These are phyloP conservation scores for Hydroisotoma schaefferi DNA, from an alignment of 2,888 invertebrate genomes.

Conservation along the genomic window DNA sequence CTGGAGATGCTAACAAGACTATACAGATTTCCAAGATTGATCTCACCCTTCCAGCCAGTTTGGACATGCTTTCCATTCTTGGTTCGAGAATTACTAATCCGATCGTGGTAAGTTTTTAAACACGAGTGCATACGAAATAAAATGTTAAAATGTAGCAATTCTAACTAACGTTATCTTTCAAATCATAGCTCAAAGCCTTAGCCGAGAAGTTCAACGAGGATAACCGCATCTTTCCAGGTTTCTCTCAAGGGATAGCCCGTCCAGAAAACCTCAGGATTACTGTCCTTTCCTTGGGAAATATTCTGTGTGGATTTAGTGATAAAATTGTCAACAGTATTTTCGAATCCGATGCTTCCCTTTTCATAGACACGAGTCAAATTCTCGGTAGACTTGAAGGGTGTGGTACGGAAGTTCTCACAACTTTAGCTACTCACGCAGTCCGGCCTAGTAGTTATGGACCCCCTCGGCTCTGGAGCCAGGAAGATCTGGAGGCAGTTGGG, in stretches of 20 bases:
- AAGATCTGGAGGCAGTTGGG: slow-evolving; percentile 44
- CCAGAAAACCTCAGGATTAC: slow-evolving; percentile 41
- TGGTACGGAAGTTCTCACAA: slow-evolving; percentile 28
- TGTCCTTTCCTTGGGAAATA: slow-evolving; percentile 43
- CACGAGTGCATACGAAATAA: not conserved
- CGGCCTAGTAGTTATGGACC: slow-evolving; percentile 42
- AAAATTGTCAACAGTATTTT: slow-evolving; percentile 43
- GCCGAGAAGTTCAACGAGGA: slow-evolving; percentile 45
- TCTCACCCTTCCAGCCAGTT: slow-evolving; percentile 34
- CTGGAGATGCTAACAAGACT: not conserved
- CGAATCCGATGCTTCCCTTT: slow-evolving; percentile 39
- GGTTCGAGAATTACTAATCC: slow-evolving; percentile 35
- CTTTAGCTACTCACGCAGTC: slow-evolving; percentile 41
- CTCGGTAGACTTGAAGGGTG: slow-evolving; percentile 45
- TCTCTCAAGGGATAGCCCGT: slow-evolving; percentile 34
- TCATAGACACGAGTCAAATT: slow-evolving; percentile 40
- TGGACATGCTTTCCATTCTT: slow-evolving; percentile 38
- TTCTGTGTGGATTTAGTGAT: slow-evolving; percentile 41
- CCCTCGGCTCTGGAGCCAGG: slow-evolving; percentile 41
- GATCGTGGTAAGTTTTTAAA: slow-evolving; percentile 27
- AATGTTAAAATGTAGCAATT: not conserved
- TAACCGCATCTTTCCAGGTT: slow-evolving; percentile 40
- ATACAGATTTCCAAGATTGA: slow-evolving; percentile 36
- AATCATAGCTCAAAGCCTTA: slow-evolving; percentile 39
- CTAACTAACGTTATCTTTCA: not conserved